Conservation (phyloP, 2,797 vertebrate species). For the Austrolebias charrua region DNA sequence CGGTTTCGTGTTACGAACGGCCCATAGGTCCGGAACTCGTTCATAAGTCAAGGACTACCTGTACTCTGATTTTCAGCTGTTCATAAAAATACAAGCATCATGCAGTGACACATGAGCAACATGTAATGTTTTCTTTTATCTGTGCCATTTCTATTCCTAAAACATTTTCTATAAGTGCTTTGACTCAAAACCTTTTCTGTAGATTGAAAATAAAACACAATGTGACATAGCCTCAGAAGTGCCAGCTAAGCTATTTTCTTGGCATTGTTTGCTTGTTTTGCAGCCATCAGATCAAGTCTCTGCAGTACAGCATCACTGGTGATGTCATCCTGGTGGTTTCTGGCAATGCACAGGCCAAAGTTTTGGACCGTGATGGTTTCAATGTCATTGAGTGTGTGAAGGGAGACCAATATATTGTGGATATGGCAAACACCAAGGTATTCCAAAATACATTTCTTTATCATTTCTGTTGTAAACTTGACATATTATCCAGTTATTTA, state of each 20-base stretch:
- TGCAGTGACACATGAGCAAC: too few relatives aligned
- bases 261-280: conserved; percentile 5
- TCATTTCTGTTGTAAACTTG: background rate
- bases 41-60: too few relatives aligned
- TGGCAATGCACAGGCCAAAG: conserved; percentile 95
- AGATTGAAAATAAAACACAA: background rate
- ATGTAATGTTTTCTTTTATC: background rate
- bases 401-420: conserved; percentile 98
- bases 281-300: conserved; percentile 93
- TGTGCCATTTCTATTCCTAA: too few relatives aligned
- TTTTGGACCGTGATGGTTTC: conserved; percentile 96
- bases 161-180: background rate
- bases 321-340: conserved; percentile 95
- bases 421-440: conserved; percentile 99
- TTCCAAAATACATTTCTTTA: background rate
- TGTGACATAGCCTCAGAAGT: conserved; percentile 2
- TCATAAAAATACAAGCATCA: too few relatives aligned
- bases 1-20: too few relatives aligned
- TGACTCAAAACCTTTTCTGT: conserved; percentile 1
- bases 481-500: background rate
- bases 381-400: conserved; percentile 96
- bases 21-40: too few relatives aligned
- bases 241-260: conserved; percentile 1
- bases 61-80: too few relatives aligned
- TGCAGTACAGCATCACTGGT: conserved; percentile 95